Evolutionary conservation across 2,888 invertebrate species (phyloP), one percentile per base, ranked within the genome.

Genomic region (Callimorpha dominula): DNA sequence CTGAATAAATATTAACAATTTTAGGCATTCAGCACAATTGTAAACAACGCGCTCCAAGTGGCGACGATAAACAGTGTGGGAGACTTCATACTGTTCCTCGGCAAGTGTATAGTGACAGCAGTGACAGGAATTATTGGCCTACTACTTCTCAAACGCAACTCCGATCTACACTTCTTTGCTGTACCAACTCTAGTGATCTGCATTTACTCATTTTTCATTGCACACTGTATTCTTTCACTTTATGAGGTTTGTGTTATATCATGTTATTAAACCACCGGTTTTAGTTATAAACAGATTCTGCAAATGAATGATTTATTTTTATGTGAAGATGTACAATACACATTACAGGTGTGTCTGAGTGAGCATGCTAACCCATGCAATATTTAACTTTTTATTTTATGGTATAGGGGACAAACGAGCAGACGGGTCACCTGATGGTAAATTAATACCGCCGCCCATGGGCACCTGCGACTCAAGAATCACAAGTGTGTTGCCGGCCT

Each of bases 31-130:
- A 97, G 97, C 87, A 98, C 98, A 3, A 96, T 98, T 84, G 97
- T 97, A 62, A 97, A 97, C 88, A 98, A 99, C 91, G 97, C 97
- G 0, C 92, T 99, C 60, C 97, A 98, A 96, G 97, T 99, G 80
- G 98, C 98, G 0, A 98, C 99, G 0, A 98, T 99, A 73, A 99
- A 99, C 94, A 98, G 98, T 82, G 97, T 99, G 65, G 99, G 99
- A 8, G 99, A 99, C 92, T 99, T 99, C 90, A 97, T 99, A 77
- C 95, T 99, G 66, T 99, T 99, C 90, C 95, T 99, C 80, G 99
- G 98, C 71, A 98, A 98, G 90, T 96, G 96, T 79, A 95, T 96
- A 76, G 98, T 99, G 72, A 98, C 98, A 8, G 97, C 98, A 0
- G 95, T 98, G 8, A 98, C 98, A 0, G 98, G 98, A 31, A 91